A percentile compares a stretch with the other conserved stretches of the same genome.
phyloP scores from a whole-genome alignment of 2,113 vertebrate genomes.

The Octodon degus region DNA sequence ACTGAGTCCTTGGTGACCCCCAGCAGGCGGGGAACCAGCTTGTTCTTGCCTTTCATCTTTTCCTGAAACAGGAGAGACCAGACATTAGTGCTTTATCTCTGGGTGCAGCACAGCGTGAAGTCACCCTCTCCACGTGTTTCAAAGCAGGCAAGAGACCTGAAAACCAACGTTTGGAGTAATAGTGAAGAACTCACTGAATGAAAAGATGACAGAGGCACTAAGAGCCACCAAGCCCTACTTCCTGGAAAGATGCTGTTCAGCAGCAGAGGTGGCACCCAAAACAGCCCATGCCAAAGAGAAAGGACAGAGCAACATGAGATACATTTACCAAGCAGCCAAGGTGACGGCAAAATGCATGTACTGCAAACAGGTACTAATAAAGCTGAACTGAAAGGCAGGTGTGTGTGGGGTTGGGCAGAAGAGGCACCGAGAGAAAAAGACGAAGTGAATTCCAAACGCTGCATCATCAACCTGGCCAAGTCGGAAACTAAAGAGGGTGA shows the following conservation, averaged over 20 bases:
- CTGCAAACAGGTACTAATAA: neutral
- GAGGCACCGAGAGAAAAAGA: neutral
- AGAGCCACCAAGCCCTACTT: neutral
- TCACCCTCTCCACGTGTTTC: neutral
- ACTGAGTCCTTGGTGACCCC: conserved; percentile 99
- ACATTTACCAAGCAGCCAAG: neutral
- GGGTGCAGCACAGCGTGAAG: neutral
- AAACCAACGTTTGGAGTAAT: neutral
- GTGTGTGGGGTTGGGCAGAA: neutral
- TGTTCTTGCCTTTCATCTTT: conserved; percentile 99
- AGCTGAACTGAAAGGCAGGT: too few relatives aligned
- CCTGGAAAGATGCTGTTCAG: neutral
- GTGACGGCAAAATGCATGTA: neutral
- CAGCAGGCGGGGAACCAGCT: conserved; percentile 95
- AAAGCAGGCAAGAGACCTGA: neutral
- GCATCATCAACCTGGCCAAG: neutral
- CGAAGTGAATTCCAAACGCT: neutral
- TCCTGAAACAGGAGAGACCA: conserved; percentile 87
- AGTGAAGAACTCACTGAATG: neutral
- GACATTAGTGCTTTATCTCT: conserved; percentile 11
- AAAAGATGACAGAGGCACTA: neutral
- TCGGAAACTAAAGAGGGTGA: neutral
- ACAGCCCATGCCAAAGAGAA: neutral
- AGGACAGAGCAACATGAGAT: neutral
- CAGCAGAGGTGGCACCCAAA: neutral